Percentiles rank a stretch among this genome's conserved stretches.
Evolutionary conservation across 2,113 vertebrate genomes (phyloP).

Genomic region (Passer domesticus): DNA sequence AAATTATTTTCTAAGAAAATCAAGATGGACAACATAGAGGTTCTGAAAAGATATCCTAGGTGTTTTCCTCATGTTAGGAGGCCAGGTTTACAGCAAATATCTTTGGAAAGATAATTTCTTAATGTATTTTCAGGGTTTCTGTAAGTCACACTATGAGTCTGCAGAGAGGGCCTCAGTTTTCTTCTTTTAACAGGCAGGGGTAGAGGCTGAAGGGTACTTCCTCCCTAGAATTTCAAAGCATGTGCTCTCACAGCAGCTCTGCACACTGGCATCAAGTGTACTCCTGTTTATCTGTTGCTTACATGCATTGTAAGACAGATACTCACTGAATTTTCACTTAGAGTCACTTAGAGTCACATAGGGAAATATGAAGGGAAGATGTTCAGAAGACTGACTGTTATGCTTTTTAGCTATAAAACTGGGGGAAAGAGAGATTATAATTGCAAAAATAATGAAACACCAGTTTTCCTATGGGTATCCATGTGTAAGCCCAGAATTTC

Average conservation of each 20-base stretch:
- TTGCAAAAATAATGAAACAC: neutral
- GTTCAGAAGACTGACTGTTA: neutral
- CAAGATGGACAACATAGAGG: neutral
- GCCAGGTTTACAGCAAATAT: neutral
- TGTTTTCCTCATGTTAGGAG: neutral
- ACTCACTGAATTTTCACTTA: neutral
- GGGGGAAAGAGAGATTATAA: neutral
- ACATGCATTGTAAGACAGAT: rapidly evolving
- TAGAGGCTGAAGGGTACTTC: neutral
- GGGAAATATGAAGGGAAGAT: neutral
- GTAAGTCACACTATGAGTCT: neutral
- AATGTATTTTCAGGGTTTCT: neutral
- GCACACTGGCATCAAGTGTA: neutral
- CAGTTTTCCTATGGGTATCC: neutral
- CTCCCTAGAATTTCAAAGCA: neutral
- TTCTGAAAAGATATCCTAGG: neutral
- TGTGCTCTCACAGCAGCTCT: neutral
- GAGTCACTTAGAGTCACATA: neutral
- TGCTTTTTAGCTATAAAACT: neutral
- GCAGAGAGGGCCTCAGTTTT: neutral
- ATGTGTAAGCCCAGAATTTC: neutral
- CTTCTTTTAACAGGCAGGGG: neutral
- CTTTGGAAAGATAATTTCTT: neutral
- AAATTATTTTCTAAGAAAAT: neutral
- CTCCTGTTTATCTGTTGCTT: neutral